These are phyloP conservation scores for Bostrychus sinensis DNA, from an alignment of 2,113 vertebrate species.

Conservation along the genomic window DNA sequence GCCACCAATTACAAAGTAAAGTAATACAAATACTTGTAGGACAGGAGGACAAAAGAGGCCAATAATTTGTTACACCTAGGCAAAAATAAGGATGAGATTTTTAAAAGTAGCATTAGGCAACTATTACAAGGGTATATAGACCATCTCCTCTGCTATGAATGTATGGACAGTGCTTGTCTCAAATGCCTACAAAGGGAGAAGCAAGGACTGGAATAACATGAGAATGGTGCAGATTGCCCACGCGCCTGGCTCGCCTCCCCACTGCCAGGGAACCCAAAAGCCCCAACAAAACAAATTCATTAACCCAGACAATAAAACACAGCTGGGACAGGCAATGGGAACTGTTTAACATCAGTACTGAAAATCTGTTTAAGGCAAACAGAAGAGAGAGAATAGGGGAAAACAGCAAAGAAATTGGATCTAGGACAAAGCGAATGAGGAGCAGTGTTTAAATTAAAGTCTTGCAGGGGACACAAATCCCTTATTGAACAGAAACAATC, in stretches of 20 bases:
- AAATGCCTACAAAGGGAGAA: constrained; percentile 25
- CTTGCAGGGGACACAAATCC: constrained; percentile 41
- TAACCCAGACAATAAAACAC: constrained; percentile 76
- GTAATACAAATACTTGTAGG: no score
- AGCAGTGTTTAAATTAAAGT: constrained; percentile 56
- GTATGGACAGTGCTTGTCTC: constrained; percentile 17
- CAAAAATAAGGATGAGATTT: no score
- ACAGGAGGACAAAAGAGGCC: no score
- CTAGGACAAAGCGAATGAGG: constrained; percentile 28
- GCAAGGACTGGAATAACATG: constrained; percentile 53
- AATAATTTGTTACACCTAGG: no score
- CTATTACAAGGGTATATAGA: no score
- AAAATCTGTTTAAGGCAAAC: constrained; percentile 58
- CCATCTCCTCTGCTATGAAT: no score
- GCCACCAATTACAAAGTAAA: no score
- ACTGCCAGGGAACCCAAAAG: constrained; percentile 71
- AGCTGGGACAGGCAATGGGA: constrained; percentile 68
- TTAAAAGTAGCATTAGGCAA: no score
- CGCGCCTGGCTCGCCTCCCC: constrained; percentile 54
- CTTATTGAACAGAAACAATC: constrained; percentile 52
- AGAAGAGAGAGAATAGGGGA: constrained; percentile 14
- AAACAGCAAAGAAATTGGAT: constrained; percentile 24
- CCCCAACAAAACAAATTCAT: constrained; percentile 78
- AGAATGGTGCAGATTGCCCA: constrained; percentile 49
- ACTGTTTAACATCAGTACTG: constrained; percentile 66